Evolutionary conservation across 2,797 vertebrate species (phyloP).

Genomic region (Xenopus petersii): DNA sequence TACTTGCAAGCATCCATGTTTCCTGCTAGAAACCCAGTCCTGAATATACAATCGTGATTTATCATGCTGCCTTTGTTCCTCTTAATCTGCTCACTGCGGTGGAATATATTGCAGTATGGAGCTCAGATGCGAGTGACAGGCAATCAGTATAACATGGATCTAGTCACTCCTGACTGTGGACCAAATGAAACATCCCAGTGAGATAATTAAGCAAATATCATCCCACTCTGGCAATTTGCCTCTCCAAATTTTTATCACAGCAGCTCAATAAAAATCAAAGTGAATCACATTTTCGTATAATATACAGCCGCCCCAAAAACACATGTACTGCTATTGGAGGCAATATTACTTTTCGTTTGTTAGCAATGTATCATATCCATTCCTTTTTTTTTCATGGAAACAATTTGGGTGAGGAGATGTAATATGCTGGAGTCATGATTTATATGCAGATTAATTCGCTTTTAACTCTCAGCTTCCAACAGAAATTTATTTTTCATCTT

Average conservation of each 20-base stretch:
- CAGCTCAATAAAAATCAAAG: too few relatives aligned
- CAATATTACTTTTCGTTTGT: too few relatives aligned
- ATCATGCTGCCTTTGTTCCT: neutral
- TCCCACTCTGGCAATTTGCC: neutral
- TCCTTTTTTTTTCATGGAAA: too few relatives aligned
- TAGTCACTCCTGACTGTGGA: neutral
- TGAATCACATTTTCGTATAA: too few relatives aligned
- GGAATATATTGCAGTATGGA: conserved; percentile 13
- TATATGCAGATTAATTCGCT: conserved; percentile 1
- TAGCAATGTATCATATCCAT: too few relatives aligned
- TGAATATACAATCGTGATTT: neutral
- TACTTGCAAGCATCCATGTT: neutral
- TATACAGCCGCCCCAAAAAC: too few relatives aligned
- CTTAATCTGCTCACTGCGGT: conserved; percentile 11
- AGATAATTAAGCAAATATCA: conserved; percentile 9
- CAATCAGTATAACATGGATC: neutral
- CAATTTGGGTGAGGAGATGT: neutral
- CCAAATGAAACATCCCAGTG: conserved; percentile 4
- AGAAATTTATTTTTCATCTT: neutral
- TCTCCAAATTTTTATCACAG: too few relatives aligned
- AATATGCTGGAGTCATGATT: neutral
- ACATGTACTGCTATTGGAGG: too few relatives aligned
- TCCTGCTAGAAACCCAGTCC: neutral
- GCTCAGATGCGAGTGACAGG: neutral
- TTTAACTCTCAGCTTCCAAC: neutral